phyloP scores from a whole-genome alignment of 2,888 invertebrate species.

The Blastobasis adustella region DNA sequence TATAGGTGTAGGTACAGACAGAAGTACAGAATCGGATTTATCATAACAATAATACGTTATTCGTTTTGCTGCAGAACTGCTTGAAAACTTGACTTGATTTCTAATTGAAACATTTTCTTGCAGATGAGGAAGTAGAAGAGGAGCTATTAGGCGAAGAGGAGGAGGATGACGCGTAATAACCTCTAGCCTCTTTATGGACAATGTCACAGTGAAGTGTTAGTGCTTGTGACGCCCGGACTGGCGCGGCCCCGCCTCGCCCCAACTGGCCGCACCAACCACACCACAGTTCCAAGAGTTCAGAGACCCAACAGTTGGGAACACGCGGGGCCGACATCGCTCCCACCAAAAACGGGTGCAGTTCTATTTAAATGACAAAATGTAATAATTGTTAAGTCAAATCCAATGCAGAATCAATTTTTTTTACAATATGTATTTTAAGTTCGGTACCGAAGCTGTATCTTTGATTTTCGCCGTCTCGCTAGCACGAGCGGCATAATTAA shows the following conservation, averaged over 20 bases:
- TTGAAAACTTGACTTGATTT: background rate
- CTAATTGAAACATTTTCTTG: constrained; percentile 25
- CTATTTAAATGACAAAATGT: constrained; percentile 74
- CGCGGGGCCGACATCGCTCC: constrained; percentile 65
- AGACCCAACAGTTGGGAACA: constrained; percentile 60
- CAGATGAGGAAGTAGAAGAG: constrained; percentile 71
- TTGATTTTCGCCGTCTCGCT: constrained; percentile 44
- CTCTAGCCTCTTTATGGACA: constrained; percentile 66
- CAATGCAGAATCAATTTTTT: constrained; percentile 64
- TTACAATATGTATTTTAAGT: constrained; percentile 55
- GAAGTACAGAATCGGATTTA: no score
- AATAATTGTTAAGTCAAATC: constrained; percentile 54
- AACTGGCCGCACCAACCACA: constrained; percentile 44
- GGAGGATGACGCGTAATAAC: constrained; percentile 74
- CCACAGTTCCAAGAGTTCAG: constrained; percentile 27
- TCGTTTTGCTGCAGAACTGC: no score
- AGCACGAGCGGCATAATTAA: constrained; percentile 46
- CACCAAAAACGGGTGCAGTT: constrained; percentile 71
- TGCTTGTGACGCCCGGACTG: constrained; percentile 67
- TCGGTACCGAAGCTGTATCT: constrained; percentile 64
- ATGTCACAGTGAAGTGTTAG: constrained; percentile 75
- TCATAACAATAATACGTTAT: no score
- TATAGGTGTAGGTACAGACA: no score
- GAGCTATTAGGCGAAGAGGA: constrained; percentile 69
- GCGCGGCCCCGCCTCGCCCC: constrained; percentile 67